Percentiles rank a stretch among this genome's conserved stretches.
These are phyloP conservation scores for Ennomos quercinarius DNA, from an alignment of 2,888 invertebrate genomes.

Conservation along the genomic window DNA sequence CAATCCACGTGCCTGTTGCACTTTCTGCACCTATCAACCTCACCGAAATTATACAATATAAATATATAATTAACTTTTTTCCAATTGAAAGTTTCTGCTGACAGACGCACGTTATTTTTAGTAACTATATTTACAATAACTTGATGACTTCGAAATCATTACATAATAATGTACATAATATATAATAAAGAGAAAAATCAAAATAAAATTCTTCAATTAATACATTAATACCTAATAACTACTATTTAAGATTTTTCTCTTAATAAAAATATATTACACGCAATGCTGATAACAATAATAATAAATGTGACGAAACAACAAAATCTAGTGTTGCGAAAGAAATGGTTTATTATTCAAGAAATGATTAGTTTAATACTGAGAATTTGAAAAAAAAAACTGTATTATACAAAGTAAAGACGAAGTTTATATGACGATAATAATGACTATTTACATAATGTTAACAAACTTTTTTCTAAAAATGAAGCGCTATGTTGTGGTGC, in stretches of 20 bases:
- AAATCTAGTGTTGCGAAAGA: constrained; percentile 64
- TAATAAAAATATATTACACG: constrained; percentile 84
- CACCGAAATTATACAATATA: constrained; percentile 77
- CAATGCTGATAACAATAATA: constrained; percentile 79
- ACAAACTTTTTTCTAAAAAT: constrained; percentile 62
- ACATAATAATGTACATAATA: constrained; percentile 77
- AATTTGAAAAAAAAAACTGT: constrained; percentile 38
- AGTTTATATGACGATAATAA: constrained; percentile 55
- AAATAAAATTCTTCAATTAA: constrained; percentile 84
- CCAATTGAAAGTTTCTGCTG: constrained; percentile 66
- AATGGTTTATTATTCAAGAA: constrained; percentile 46
- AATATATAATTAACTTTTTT: constrained; percentile 75
- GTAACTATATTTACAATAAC: constrained; percentile 82
- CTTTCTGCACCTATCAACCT: constrained; percentile 59
- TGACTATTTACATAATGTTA: constrained; percentile 79
- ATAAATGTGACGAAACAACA: constrained; percentile 67
- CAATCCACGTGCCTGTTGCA: constrained; percentile 40
- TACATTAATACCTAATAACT: constrained; percentile 83
- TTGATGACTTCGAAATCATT: constrained; percentile 81
- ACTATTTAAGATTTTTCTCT: constrained; percentile 83
- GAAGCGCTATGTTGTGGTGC: constrained; percentile 55
- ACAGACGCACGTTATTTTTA: constrained; percentile 70
- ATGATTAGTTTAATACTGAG: constrained; percentile 72
- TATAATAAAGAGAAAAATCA: constrained; percentile 83
- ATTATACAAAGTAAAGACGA: constrained; percentile 43